These are phyloP conservation scores for Andrena hattorfiana DNA, from an alignment of 2,888 invertebrate genomes.

Conservation along the genomic window DNA sequence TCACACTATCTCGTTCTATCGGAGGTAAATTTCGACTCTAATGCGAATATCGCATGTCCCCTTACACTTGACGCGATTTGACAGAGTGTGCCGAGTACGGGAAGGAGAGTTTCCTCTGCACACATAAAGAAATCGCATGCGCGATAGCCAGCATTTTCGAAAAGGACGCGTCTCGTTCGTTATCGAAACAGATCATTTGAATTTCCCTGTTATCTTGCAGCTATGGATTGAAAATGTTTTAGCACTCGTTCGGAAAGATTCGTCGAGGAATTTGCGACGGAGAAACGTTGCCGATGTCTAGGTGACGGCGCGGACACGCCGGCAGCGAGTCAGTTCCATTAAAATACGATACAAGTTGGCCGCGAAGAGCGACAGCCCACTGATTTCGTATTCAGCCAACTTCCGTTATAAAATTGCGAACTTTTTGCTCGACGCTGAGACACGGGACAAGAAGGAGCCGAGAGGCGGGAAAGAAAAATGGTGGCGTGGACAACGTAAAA, in stretches of 20 bases:
- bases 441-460: constrained; percentile 55
- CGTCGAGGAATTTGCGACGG: constrained; percentile 18
- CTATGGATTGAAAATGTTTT: neutral
- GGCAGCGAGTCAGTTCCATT: constrained; percentile 72
- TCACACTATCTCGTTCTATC: neutral
- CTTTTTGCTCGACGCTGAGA: constrained; percentile 70
- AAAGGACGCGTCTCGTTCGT: too few species aligned
- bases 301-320: constrained; percentile 23
- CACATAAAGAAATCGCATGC: too few species aligned
- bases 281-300: constrained; percentile 22
- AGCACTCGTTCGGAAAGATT: neutral
- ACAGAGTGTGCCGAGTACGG: neutral
- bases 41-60: neutral
- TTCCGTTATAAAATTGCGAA: constrained; percentile 81
- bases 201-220: neutral
- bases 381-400: constrained; percentile 81
- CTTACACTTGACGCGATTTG: neutral
- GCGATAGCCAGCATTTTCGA: too few species aligned
- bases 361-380: constrained; percentile 70
- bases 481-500: constrained; percentile 32
- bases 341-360: constrained; percentile 75
- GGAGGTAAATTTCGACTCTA: neutral
- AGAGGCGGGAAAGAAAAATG: constrained; percentile 50
- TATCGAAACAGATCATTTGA: too few species aligned
- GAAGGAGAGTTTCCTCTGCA: too few species aligned